These are phyloP conservation scores for Drosophila pallidifrons DNA, from an alignment of 1,140 invertebrate species.

Conservation along the genomic window DNA sequence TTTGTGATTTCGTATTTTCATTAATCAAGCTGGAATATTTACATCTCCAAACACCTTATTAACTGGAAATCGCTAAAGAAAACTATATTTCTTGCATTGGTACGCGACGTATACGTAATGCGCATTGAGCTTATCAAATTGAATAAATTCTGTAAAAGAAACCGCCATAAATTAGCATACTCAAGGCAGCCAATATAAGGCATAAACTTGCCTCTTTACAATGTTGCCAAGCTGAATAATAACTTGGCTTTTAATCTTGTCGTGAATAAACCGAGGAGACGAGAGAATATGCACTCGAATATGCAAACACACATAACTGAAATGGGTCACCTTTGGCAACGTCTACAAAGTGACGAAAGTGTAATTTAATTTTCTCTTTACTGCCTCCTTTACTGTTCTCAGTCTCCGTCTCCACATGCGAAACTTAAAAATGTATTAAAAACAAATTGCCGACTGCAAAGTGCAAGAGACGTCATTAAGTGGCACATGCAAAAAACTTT, in stretches of 20 bases:
- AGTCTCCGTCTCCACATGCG: not conserved
- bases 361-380: constrained; percentile 45
- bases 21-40: not conserved
- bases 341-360: constrained; percentile 28
- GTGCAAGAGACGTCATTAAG: constrained; percentile 12
- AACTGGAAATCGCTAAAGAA: not conserved
- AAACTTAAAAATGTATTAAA: constrained; percentile 52
- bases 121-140: not conserved
- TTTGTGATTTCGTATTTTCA: not conserved
- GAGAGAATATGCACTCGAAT: constrained; percentile 21
- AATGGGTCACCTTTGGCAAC: constrained; percentile 32
- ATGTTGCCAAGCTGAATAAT: constrained; percentile 34
- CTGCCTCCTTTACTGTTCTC: not conserved
- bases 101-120: not conserved
- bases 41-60: too few relatives aligned
- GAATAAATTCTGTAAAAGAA: not conserved
- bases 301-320: constrained; percentile 9
- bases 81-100: not conserved
- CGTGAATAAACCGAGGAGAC: constrained; percentile 11
- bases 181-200: constrained; percentile 7
- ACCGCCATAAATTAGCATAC: not conserved
- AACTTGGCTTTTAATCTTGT: constrained; percentile 31
- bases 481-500: constrained; percentile 13
- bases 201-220: constrained; percentile 13
- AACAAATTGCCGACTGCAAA: constrained; percentile 31